These are phyloP conservation scores for Quadroppia sp. DNA, from an alignment of 2,888 invertebrate species.

Conservation along the genomic window DNA sequence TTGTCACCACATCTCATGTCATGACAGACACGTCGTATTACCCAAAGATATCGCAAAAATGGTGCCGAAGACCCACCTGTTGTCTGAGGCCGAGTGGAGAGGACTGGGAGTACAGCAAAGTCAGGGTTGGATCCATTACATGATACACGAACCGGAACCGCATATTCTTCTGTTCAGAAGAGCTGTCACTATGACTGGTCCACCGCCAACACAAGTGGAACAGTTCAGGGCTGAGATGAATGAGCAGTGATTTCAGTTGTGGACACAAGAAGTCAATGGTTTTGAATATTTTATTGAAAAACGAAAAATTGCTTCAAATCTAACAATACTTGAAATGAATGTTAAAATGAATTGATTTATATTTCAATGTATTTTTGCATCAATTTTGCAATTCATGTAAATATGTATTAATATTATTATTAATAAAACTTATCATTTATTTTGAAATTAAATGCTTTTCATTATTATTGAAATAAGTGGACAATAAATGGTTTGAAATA, in stretches of 20 bases:
- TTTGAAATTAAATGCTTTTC: too few relatives aligned
- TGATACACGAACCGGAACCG: conserved; percentile 92
- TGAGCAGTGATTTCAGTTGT: conserved; percentile 10
- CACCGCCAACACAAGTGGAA: conserved; percentile 47
- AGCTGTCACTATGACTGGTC: conserved; percentile 44
- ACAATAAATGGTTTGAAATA: too few relatives aligned
- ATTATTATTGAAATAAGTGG: too few relatives aligned
- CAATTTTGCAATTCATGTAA: too few relatives aligned
- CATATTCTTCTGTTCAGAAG: conserved; percentile 74
- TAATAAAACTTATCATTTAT: too few relatives aligned
- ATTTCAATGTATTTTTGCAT: too few relatives aligned
- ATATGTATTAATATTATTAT: too few relatives aligned
- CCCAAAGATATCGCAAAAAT: conserved; percentile 85
- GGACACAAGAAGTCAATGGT: too few relatives aligned
- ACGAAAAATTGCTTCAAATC: too few relatives aligned
- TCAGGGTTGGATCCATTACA: conserved; percentile 94
- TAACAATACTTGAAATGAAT: neutral
- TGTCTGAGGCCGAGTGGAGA: conserved; percentile 92
- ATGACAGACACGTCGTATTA: conserved; percentile 75
- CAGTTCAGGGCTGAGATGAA: conserved; percentile 46
- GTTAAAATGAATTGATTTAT: too few relatives aligned
- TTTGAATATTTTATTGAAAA: too few relatives aligned
- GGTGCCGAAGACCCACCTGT: conserved; percentile 85
- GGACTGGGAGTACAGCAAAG: conserved; percentile 92
- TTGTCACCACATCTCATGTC: neutral